These are phyloP conservation scores for Holothuria scabra DNA, from an alignment of 53 echinoderm and acorn worm species.

Conservation along the genomic window DNA sequence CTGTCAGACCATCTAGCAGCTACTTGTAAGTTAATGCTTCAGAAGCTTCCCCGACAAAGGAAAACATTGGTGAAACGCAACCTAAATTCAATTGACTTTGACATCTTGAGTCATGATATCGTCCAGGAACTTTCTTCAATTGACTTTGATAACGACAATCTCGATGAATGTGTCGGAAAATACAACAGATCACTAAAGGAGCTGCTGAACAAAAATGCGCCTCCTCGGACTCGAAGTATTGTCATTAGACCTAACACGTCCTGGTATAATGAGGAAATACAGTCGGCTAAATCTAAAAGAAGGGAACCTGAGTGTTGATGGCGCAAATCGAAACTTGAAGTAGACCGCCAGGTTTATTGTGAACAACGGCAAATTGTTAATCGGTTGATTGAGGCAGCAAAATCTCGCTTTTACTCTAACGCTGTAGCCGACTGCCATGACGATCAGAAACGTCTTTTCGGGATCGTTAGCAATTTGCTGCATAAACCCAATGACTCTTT, in stretches of 20 bases:
- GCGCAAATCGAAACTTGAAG: not conserved
- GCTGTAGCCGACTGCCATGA: too few relatives aligned
- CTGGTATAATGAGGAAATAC: not conserved
- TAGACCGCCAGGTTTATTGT: constrained; percentile 7
- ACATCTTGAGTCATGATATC: too few relatives aligned
- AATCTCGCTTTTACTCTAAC: too few relatives aligned
- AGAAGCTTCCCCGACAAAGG: not conserved
- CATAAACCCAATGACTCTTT: not conserved
- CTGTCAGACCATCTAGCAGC: not conserved
- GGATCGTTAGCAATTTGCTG: not conserved
- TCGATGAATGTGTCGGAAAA: not conserved
- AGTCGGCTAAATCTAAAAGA: not conserved
- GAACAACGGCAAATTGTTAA: not conserved
- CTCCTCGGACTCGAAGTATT: not conserved
- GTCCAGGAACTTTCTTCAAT: too few relatives aligned
- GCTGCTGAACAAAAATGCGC: not conserved
- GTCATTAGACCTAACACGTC: not conserved
- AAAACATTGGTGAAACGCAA: too few relatives aligned
- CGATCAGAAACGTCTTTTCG: not conserved
- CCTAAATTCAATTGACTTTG: not conserved
- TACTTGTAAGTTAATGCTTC: too few relatives aligned
- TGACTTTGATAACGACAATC: too few relatives aligned
- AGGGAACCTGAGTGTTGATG: not conserved
- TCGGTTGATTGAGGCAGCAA: too few relatives aligned
- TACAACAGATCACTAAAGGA: not conserved